Percentiles rank a stretch among this genome's conserved stretches.
These are phyloP conservation scores for Gymnocephalus cernua DNA, from an alignment of 2,113 vertebrate genomes.

Conservation along the genomic window DNA sequence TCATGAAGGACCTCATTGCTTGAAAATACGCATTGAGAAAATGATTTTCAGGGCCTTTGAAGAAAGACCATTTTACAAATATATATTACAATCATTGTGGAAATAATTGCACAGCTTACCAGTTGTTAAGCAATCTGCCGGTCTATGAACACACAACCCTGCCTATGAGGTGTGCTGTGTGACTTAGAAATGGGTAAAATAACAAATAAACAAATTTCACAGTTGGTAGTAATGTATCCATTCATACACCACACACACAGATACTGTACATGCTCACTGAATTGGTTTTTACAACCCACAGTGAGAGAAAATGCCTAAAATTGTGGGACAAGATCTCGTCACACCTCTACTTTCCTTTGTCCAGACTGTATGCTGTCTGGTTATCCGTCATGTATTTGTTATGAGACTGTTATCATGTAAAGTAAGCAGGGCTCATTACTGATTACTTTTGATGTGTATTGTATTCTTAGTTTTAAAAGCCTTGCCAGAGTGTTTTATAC, in stretches of 20 bases:
- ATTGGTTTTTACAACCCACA: background rate
- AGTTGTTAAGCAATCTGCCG: background rate
- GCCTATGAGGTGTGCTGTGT: background rate
- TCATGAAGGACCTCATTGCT: background rate
- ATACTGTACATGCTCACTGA: background rate
- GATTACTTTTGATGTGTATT: conserved; percentile 13
- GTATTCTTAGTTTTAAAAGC: background rate
- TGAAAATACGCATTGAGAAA: background rate
- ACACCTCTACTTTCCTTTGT: too few species aligned
- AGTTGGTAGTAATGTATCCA: background rate
- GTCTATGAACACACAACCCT: background rate
- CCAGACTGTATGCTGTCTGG: background rate
- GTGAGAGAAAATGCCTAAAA: background rate
- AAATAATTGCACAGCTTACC: background rate
- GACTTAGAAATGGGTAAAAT: background rate
- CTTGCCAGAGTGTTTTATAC: background rate
- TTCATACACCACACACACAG: background rate
- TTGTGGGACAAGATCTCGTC: too few species aligned
- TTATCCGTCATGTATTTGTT: conserved; percentile 1
- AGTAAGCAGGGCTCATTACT: background rate
- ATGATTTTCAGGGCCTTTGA: background rate
- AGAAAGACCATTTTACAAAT: background rate
- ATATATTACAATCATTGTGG: background rate
- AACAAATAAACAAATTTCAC: background rate
- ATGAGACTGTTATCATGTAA: background rate